Evolutionary conservation across 2,797 vertebrate species (phyloP).

Genomic region (Podarcis lilfordi): DNA sequence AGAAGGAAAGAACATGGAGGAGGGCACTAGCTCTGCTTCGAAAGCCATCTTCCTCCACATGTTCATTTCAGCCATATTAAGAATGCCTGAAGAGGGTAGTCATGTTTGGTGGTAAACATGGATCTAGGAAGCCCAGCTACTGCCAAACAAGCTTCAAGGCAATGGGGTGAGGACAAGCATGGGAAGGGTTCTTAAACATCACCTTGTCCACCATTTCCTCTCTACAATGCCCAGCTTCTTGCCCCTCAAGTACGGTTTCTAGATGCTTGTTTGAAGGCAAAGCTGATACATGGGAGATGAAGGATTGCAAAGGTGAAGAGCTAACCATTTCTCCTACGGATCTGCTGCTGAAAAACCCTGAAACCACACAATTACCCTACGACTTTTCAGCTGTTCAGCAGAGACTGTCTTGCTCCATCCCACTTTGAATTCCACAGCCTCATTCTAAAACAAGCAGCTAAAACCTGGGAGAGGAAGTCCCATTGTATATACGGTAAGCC

Average conservation of each 20-base stretch:
- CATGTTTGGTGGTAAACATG: background rate
- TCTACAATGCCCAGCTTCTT: background rate
- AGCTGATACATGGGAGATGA: background rate
- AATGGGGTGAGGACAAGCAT: background rate
- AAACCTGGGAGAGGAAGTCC: background rate
- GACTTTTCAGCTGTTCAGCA: background rate
- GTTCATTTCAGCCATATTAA: too few relatives aligned
- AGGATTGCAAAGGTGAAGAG: background rate
- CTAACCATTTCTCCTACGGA: background rate
- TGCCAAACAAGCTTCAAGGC: background rate
- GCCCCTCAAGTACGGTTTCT: too few relatives aligned
- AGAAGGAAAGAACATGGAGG: too few relatives aligned
- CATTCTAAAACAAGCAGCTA: background rate
- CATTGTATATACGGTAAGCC: background rate
- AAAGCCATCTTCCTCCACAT: too few relatives aligned
- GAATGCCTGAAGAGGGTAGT: too few relatives aligned
- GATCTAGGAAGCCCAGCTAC: background rate
- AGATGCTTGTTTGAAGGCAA: background rate
- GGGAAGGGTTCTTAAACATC: background rate
- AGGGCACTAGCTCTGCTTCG: too few relatives aligned
- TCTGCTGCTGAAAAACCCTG: background rate
- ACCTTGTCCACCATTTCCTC: background rate
- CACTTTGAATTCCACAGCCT: background rate
- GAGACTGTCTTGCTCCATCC: background rate
- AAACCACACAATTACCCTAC: background rate